Evolutionary conservation across 2,797 vertebrate species (phyloP).

Genomic region (Prunella strophiata): DNA sequence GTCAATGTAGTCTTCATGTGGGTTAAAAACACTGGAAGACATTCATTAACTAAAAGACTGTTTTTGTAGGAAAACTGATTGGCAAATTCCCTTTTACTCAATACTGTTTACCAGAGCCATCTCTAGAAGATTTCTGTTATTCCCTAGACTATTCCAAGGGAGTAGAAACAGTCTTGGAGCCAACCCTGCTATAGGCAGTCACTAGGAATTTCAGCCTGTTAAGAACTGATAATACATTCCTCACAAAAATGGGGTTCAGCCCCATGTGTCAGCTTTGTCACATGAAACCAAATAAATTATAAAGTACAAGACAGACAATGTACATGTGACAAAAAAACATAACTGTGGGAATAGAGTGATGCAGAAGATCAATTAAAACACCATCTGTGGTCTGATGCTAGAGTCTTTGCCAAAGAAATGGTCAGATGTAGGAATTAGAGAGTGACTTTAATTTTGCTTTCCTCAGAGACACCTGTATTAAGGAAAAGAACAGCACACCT

Average conservation of each 20-base stretch:
- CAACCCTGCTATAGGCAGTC: background rate
- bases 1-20: background rate
- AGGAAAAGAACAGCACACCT: background rate
- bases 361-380: background rate
- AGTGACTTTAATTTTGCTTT: background rate
- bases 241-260: background rate
- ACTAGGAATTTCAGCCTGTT: background rate
- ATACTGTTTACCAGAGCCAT: background rate
- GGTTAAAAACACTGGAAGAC: background rate
- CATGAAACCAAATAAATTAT: background rate
- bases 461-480: background rate
- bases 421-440: background rate
- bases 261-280: background rate
- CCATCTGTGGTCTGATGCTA: background rate
- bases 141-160: background rate
- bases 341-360: background rate
- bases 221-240: background rate
- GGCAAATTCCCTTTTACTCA: constrained; percentile 40
- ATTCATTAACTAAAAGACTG: constrained; percentile 28
- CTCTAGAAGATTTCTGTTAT: background rate
- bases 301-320: background rate
- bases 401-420: background rate
- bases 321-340: background rate
- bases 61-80: background rate
- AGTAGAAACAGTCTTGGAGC: background rate